These are phyloP conservation scores for Lasioglossum pauxillum DNA, from an alignment of 2,888 invertebrate genomes.

Conservation along the genomic window DNA sequence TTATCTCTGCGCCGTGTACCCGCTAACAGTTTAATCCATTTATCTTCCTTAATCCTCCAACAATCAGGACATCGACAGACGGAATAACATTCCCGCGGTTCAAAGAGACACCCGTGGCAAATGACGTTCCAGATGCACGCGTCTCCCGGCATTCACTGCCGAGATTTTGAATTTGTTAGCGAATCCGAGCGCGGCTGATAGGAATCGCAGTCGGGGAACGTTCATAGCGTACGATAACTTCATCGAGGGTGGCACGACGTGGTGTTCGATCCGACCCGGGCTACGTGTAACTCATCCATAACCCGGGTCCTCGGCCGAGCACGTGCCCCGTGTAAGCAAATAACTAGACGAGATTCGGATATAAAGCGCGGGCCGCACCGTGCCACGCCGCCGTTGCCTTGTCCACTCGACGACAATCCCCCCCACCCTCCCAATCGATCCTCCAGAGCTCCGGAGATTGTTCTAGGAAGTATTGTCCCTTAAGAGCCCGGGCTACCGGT, in stretches of 20 bases:
- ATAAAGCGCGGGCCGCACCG: slow-evolving; percentile 39
- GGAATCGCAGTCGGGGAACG: not conserved
- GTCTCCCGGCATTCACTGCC: not conserved
- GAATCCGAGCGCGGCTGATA: not conserved
- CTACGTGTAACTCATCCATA: slow-evolving; percentile 48
- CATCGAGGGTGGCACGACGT: slow-evolving; percentile 4
- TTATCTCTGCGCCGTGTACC: not conserved
- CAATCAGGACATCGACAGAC: too few species aligned
- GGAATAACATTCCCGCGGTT: not conserved
- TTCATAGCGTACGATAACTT: slow-evolving; percentile 31
- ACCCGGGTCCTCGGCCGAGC: slow-evolving; percentile 37
- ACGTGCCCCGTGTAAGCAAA: slow-evolving; percentile 57
- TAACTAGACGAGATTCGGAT: slow-evolving; percentile 62
- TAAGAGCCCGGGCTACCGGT: slow-evolving; percentile 36
- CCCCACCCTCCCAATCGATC: slow-evolving; percentile 34
- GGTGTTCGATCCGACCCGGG: slow-evolving; percentile 7
- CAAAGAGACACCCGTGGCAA: not conserved
- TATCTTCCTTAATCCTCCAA: not conserved
- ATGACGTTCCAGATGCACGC: not conserved
- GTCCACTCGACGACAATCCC: slow-evolving; percentile 23
- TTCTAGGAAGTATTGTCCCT: slow-evolving; percentile 56
- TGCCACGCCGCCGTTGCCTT: not conserved
- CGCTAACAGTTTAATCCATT: not conserved
- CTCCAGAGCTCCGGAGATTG: slow-evolving; percentile 35
- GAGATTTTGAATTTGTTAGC: slow-evolving; percentile 23